Evolutionary conservation across 2,888 invertebrate genomes (phyloP).

Genomic region (Congeria kusceri): DNA sequence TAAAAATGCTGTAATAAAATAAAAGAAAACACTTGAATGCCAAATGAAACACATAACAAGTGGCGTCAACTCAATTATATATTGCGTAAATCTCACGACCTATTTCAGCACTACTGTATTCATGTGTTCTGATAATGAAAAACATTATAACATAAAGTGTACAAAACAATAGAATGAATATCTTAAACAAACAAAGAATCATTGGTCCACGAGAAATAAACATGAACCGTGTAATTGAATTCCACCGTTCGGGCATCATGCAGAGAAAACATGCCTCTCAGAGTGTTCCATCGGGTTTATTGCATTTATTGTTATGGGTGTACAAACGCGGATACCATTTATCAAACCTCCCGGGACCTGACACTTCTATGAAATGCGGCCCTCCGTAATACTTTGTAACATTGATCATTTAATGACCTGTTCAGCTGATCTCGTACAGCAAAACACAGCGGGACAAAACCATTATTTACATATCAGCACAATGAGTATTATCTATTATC

Average conservation of each 20-base stretch:
- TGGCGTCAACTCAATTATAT: too few species aligned
- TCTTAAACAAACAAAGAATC: neutral
- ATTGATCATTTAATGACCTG: conserved; percentile 36
- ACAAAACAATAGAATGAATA: too few species aligned
- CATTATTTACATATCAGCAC: conserved; percentile 9
- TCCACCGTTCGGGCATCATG: neutral
- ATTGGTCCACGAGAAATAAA: conserved; percentile 3
- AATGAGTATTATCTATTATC: conserved; percentile 6
- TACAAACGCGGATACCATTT: conserved; percentile 5
- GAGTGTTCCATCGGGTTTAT: neutral
- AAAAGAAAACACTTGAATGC: too few species aligned
- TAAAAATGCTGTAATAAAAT: too few species aligned
- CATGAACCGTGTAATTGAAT: neutral
- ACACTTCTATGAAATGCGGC: conserved; percentile 22
- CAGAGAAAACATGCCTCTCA: neutral
- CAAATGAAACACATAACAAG: too few species aligned
- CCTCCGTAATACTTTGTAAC: conserved; percentile 13
- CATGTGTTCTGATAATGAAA: too few species aligned
- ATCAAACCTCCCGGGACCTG: conserved; percentile 20
- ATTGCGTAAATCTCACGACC: too few species aligned
- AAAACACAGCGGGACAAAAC: conserved; percentile 17
- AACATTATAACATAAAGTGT: too few species aligned
- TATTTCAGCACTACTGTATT: too few species aligned
- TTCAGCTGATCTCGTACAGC: conserved; percentile 4
- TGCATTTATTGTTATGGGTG: neutral